Evolutionary conservation across 2,797 vertebrate species (phyloP), one percentile per base, ranked within the genome.

Genomic region (Sebastes matsubarae): DNA sequence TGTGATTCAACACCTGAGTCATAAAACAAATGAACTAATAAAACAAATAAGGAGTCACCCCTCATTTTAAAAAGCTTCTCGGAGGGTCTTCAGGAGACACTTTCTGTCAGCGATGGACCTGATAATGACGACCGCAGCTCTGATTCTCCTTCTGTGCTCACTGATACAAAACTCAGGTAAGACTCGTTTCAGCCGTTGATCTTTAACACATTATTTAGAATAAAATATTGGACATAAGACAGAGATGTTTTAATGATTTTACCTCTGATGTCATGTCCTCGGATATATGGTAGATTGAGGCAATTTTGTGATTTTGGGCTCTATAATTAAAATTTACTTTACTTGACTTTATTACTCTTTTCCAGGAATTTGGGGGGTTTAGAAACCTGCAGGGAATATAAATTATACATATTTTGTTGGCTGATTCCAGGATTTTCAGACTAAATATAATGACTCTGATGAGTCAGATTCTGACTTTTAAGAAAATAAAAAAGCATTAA

Each of bases 101-200:
- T 46, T 80, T 46, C 65, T 30, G 20, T n/a, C 59, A 60, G 60
- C 52, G 8, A 84, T 86, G 76, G 87, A 60, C n/a, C 20, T 6
- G 14, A 60, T 54, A 18, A 65, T 6, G 11, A 54, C 22, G 9
- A n/a, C 27, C 71, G 30, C 24, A 22, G 27, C 55, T 59, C 11
- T 77, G 32, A 66, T 71, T 29, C 4, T 66, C 50, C 61, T 79
- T 38, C 81, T 84, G 5, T 71, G 38, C 70, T 63, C 38, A 30
- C 59, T 50, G 38, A 66, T 79, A 29, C 58, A 36, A 38, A 29
- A 46, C 52, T 68, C 84, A 77, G 76, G 73, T 79, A 66, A 73
- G 67, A 25, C 13, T 22, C 2, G 10, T 27, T 34, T 38, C 10
- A 32, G 4, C n/a, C 6, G 0, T 24, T 4, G 6, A 30, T 54